Percentiles rank a stretch among this genome's conserved stretches.
These are phyloP conservation scores for Suricata suricatta DNA, from an alignment of 2,113 vertebrate genomes.

Conservation along the genomic window DNA sequence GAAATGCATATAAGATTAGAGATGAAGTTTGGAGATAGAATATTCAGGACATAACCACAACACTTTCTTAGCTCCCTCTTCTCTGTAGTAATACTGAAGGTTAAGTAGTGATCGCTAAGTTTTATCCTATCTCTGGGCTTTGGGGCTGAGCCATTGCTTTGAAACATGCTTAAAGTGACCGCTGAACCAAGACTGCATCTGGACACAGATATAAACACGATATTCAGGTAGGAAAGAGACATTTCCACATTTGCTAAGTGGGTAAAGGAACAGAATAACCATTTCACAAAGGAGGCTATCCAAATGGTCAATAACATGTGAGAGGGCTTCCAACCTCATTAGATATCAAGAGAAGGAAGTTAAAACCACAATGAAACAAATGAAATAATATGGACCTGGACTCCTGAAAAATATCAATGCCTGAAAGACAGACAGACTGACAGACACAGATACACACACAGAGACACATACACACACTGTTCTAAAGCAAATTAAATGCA, in stretches of 20 bases:
- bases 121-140: background rate
- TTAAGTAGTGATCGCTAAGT: background rate
- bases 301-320: background rate
- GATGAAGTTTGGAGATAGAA: background rate
- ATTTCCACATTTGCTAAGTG: slow-evolving; percentile 39
- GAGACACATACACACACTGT: background rate
- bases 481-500: slow-evolving; percentile 50
- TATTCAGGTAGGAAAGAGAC: background rate
- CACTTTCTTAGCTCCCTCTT: background rate
- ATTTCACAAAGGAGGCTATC: slow-evolving; percentile 35
- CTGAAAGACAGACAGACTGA: background rate
- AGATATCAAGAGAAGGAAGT: slow-evolving; percentile 33
- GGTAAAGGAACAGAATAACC: background rate
- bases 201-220: slow-evolving; percentile 8
- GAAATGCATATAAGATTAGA: slow-evolving; percentile 4
- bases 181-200: background rate
- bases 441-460: background rate
- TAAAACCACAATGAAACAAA: slow-evolving; percentile 47
- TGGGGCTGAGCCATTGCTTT: background rate
- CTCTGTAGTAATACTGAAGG: background rate
- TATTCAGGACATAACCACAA: slow-evolving; percentile 17
- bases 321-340: background rate
- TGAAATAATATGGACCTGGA: background rate
- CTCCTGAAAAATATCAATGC: background rate
- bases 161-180: background rate